A percentile compares a stretch with the other conserved stretches of the same genome.
phyloP scores from a whole-genome alignment of 2,888 invertebrate species.

The Nowickia ferox region DNA sequence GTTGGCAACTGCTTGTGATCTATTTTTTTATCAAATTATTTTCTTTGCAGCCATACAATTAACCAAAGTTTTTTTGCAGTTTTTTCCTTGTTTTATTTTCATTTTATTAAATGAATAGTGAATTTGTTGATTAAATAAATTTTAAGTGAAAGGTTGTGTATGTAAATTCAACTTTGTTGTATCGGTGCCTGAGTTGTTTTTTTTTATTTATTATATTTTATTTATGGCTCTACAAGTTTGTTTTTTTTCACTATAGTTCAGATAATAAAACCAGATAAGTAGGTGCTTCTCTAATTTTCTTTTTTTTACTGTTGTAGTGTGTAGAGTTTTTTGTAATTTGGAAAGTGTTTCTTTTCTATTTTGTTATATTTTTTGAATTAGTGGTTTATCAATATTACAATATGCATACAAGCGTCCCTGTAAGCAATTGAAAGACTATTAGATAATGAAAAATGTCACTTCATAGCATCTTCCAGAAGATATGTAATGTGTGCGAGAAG shows the following conservation, averaged over 20 bases:
- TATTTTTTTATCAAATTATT: conserved; percentile 10
- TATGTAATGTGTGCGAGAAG: no score
- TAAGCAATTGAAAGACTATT: not conserved
- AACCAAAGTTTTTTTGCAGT: not conserved
- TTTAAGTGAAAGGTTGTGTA: conserved; percentile 69
- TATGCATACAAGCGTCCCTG: not conserved
- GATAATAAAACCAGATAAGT: conserved; percentile 71
- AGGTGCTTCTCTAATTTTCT: conserved; percentile 70
- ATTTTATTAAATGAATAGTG: conserved; percentile 46
- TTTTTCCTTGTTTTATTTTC: conserved; percentile 19
- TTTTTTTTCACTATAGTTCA: conserved; percentile 62
- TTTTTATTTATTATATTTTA: conserved; percentile 13
- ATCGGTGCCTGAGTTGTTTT: conserved; percentile 27
- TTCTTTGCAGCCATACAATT: conserved; percentile 38
- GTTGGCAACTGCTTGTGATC: conserved; percentile 1
- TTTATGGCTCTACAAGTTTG: conserved; percentile 65
- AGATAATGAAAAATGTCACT: not conserved
- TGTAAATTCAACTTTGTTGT: conserved; percentile 36
- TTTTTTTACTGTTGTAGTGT: conserved; percentile 42
- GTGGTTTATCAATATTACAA: conserved; percentile 56
- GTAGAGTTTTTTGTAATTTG: conserved; percentile 70
- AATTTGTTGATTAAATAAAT: conserved; percentile 51
- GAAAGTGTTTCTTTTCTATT: conserved; percentile 74
- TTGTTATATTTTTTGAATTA: conserved; percentile 50
- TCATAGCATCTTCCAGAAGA: no score